Base-by-base conservation (phyloP, 2,113 vertebrate species). In the Casuarius casuarius region DNA sequence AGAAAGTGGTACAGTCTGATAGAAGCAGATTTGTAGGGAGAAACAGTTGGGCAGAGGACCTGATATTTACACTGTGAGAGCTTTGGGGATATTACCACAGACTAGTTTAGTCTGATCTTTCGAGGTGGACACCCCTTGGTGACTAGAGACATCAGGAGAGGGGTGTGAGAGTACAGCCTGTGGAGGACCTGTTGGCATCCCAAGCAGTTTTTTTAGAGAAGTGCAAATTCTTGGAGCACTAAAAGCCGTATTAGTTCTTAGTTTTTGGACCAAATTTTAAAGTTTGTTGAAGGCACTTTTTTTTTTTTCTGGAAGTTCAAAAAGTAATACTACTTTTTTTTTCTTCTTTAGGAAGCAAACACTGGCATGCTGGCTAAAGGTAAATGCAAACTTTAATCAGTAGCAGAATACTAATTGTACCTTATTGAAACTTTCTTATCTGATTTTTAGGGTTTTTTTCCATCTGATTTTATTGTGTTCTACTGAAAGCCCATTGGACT, bases 361-460 rank as follows among this genome's bases (percentile, higher is more conserved):
- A 84, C 96, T 94, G 96, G 98, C 73, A 98, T 98, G 98, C 96
- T 99, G 72, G 98, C 97, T 76, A 99, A 99, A 98, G 99, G 99
- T 99, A 98, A 93, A 83, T 87, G 84, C 0, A 63, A 80, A 62
- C 18, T 70, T 74, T 33, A 12, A 54, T 71, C 10, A 56, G 23
- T 62, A 7, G 29, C 38, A 71, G 23, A 83, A 75, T 26, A 71
- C 12, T 56, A 63, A 84, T 56, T 85, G 31, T n/a, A 91, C 49
- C 17, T 84, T 61, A 51, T 26, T 51, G 17, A 68, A 80, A 59
- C 8, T 61, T 87, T 31, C 25, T 63, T 81, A 44, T 16, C 22
- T n/a, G 10, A 10, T 65, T 87, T 77, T 62, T 67, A 35, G 15
- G 5, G 72, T 16, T 61, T 71, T 94, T 71, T 94, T 91, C 76